Percentiles rank a stretch among this genome's conserved stretches.
Conservation (phyloP, 92 coral and sea anemone species). For the Parazoanthus darwini region DNA sequence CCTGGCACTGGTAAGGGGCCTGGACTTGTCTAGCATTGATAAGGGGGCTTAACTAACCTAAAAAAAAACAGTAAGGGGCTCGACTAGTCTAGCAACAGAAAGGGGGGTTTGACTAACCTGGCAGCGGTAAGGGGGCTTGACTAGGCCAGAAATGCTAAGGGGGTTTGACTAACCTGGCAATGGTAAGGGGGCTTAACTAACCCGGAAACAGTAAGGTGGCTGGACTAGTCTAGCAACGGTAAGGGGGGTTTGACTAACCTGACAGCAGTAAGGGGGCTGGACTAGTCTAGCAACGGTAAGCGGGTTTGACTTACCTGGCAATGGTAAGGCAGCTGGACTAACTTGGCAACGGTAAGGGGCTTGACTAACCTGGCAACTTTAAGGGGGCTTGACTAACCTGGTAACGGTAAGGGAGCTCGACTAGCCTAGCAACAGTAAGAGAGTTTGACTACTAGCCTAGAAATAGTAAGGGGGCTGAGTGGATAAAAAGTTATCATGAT, state of each 20-base stretch:
- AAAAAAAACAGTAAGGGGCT: constrained; percentile 67
- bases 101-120: too few relatives aligned
- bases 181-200: neutral
- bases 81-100: neutral
- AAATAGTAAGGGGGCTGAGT: neutral
- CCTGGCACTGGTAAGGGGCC: neutral
- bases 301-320: neutral
- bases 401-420: too few relatives aligned
- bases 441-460: neutral
- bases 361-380: neutral
- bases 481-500: too few relatives aligned
- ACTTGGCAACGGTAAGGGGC: neutral
- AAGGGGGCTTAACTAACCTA: too few relatives aligned
- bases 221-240: constrained; percentile 34
- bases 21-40: too few relatives aligned
- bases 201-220: neutral
- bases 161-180: neutral
- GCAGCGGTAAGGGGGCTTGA: too few relatives aligned
- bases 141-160: neutral
- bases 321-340: neutral
- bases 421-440: too few relatives aligned
- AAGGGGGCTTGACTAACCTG: too few relatives aligned
- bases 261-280: constrained; percentile 70
- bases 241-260: constrained; percentile 51
- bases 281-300: neutral